Evolutionary conservation across 2,113 vertebrate species (phyloP).

Genomic region (Ramphastos sulfuratus): DNA sequence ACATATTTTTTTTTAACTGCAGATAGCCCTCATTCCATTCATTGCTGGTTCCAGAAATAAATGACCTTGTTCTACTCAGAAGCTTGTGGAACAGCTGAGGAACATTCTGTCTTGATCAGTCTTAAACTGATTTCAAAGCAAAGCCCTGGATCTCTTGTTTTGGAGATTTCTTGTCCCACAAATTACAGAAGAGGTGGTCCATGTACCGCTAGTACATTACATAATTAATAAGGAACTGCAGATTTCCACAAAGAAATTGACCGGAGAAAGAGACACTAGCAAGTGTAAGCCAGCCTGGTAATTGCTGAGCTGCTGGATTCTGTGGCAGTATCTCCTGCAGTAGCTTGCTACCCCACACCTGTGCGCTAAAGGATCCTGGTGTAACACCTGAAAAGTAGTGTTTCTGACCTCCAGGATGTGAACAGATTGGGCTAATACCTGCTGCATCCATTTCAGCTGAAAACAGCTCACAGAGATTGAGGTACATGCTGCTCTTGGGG

Average conservation of each 20-base stretch:
- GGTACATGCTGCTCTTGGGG: accelerated
- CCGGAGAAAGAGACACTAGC: not conserved
- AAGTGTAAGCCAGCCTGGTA: not conserved
- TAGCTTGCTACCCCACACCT: not conserved
- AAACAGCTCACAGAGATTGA: not conserved
- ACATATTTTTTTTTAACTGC: not conserved
- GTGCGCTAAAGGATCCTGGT: not conserved
- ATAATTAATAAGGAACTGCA: not conserved
- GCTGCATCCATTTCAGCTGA: not conserved
- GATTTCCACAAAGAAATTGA: not conserved
- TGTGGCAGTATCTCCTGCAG: not conserved
- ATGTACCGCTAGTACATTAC: not conserved
- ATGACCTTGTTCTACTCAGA: not conserved
- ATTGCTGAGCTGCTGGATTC: not conserved
- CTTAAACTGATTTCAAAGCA: not conserved
- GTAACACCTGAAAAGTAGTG: not conserved
- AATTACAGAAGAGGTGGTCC: not conserved
- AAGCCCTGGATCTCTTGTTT: not conserved
- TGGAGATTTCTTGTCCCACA: not conserved
- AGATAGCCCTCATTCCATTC: not conserved
- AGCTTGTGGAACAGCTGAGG: not conserved
- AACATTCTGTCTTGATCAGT: not conserved
- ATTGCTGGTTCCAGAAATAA: not conserved
- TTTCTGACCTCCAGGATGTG: not conserved
- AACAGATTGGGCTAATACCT: not conserved